Base-by-base conservation (phyloP, 2,888 invertebrate species). In the Dryocosmus kuriphilus region DNA sequence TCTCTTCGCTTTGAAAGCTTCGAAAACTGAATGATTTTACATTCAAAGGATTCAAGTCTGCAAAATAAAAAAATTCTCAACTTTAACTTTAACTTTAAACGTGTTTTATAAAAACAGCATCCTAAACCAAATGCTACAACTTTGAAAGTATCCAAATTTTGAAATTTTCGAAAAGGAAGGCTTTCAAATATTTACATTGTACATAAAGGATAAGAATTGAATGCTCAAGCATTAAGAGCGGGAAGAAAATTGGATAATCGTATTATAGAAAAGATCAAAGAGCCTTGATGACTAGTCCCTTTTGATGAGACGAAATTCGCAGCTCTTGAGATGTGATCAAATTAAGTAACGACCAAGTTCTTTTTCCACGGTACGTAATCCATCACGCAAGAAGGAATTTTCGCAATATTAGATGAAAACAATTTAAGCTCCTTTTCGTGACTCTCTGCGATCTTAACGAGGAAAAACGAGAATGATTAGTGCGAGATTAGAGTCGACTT, bases 351-450 rank as follows among this genome's bases (percentile, higher is more conserved):
- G 46, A 30, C 27, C 51, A 19, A 46, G 19, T 27, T 41, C 19
- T 51, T 51, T 30, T 51, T 71, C 8, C 46, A 27, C 16, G 5
- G 19, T 30, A 51, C 27, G 71, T 30, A 51, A 71, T 71, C n/a
- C 51, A 71, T 71, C 71, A 71, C 71, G 71, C 71, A 46, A 51
- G 27, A 19, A 51, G 51, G 71, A 71, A 71, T 51, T 71, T 71
- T 30, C 51, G 71, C 71, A 51, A 51, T 32, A 71, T 30, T 71
- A 71, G 30, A 71, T 30, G 71, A 71, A 71, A 71, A 71, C 46
- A 51, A 51, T 71, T 71, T 71, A 22, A 51, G 46, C 51, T 71
- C 30, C 71, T 71, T 71, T 71, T 71, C 51, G 71, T 71, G 71
- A 71, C 71, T 51, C 27, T 46, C 30, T 71, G 71, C 24, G 30